Evolutionary conservation across 64 coral and sea anemone species (phyloP), one percentile per base, ranked within the genome.

Genomic region (Astreopora myriophthalma): DNA sequence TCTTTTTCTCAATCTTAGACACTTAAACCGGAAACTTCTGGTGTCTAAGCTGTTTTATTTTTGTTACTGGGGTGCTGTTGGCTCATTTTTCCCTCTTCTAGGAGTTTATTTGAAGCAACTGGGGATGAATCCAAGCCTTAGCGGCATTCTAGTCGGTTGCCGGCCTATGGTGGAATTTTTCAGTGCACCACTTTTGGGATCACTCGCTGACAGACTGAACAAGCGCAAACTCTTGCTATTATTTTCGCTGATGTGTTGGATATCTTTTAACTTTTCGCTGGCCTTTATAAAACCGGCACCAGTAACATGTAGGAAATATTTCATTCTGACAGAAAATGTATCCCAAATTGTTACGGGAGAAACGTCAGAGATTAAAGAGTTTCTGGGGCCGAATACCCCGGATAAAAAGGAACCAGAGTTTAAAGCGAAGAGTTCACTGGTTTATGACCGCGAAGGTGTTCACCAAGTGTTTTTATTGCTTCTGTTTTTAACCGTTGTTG

Each of bases 1-100:
- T 32, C 34, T 64, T 37, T 83, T 32, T 64, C 24, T 60, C 14
- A 77, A 40, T 1, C 76, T 85, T 78, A 61, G 78, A 29, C 58
- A 88, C 14, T 51, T 99, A 36, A 96, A 99, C 75, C 90, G 74
- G 46, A 95, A 91, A 20, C 80, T 99, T 16, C 73, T 99, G 30
- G 94, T 96, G 51, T 99, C 97, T 16, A 99, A 99, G 71, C 35
- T 96, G 26, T 99, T 99, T 83, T 99, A 99, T 87, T 99, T 99
- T 85, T 99, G 94, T 71, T 99, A 99, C 75, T 99, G 97, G 97
- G 97, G 97, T 91, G 97, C 97, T 32, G 94, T 99, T 78, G 97
- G 97, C 9, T 99, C 97, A 60, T 99, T 99, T 93, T 95, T 99
- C 33, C 97, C 97, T 40, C 91, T 99, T 58, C 91, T 99, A 11